These are phyloP conservation scores for Papilio polytes DNA, from an alignment of 1,140 invertebrate genomes.

Conservation along the genomic window DNA sequence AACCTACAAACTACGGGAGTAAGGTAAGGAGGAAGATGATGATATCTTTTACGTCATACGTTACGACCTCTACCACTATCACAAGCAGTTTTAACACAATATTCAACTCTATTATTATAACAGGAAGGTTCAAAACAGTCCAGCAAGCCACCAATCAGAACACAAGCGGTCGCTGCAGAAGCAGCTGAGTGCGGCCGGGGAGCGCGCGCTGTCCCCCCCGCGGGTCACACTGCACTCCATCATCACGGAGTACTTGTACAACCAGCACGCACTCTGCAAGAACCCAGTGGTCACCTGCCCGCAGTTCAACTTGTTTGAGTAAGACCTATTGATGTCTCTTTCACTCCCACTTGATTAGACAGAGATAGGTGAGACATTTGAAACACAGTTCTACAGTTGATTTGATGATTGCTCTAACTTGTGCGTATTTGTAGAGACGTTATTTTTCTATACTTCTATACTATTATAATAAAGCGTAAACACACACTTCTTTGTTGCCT, in stretches of 20 bases:
- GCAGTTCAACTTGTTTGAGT: conserved; percentile 94
- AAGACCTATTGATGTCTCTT: conserved; percentile 56
- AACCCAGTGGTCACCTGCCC: conserved; percentile 96
- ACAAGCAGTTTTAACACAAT: background rate
- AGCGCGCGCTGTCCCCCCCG: conserved; percentile 48
- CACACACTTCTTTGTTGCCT: too few relatives aligned
- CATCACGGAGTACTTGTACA: conserved; percentile 97
- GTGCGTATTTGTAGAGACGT: too few relatives aligned
- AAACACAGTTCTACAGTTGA: too few relatives aligned
- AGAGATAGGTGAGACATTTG: too few relatives aligned
- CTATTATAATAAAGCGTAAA: too few relatives aligned
- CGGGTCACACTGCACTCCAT: conserved; percentile 94
- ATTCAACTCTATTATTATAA: background rate
- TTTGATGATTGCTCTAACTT: too few relatives aligned
- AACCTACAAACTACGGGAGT: too few relatives aligned
- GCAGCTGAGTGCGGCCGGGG: conserved; percentile 75
- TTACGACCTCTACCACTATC: background rate
- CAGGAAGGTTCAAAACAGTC: conserved; percentile 62
- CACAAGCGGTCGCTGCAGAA: conserved; percentile 88
- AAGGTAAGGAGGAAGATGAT: too few relatives aligned
- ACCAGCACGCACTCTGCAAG: conserved; percentile 97
- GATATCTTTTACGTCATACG: too few relatives aligned
- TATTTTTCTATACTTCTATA: too few relatives aligned
- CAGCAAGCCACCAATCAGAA: conserved; percentile 46
- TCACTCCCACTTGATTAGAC: too few relatives aligned